These are phyloP conservation scores for Brachypterus glaber DNA, from an alignment of 2,888 invertebrate genomes.

Conservation along the genomic window DNA sequence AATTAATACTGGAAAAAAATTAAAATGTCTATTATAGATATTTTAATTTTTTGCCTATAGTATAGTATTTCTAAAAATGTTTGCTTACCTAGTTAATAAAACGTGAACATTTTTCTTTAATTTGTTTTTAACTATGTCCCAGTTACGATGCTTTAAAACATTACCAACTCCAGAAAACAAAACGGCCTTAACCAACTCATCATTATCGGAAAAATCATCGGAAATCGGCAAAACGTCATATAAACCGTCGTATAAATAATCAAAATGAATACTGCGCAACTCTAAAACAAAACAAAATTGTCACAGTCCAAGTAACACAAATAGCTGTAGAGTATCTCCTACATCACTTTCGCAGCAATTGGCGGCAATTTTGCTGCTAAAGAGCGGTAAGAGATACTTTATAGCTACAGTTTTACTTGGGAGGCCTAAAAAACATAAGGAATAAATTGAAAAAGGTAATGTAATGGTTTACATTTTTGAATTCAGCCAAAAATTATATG, in stretches of 20 bases:
- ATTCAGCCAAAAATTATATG: too few relatives aligned
- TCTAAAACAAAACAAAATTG: constrained; percentile 42
- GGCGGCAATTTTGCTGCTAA: too few relatives aligned
- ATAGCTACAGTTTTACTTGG: too few relatives aligned
- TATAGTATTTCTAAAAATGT: too few relatives aligned
- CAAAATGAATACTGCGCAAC: constrained; percentile 46
- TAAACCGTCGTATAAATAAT: constrained; percentile 44
- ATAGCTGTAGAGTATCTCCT: too few relatives aligned
- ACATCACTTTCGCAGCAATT: too few relatives aligned
- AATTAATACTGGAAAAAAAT: neutral
- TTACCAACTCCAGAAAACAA: constrained; percentile 51
- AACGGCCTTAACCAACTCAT: constrained; percentile 50
- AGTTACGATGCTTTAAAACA: constrained; percentile 42
- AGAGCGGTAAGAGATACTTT: too few relatives aligned
- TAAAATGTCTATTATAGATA: too few relatives aligned
- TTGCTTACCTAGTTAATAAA: neutral
- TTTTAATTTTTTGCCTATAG: too few relatives aligned
- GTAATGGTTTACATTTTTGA: too few relatives aligned
- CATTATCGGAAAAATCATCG: constrained; percentile 44
- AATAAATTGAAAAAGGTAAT: constrained; percentile 5
- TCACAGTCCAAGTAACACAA: too few relatives aligned
- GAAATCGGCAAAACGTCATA: constrained; percentile 29
- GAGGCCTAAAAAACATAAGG: neutral
- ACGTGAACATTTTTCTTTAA: constrained; percentile 16
- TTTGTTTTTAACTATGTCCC: constrained; percentile 45